Evolutionary conservation across 30 jellyfish, hydroid and myxozoan genomes (phyloP), one percentile per base, ranked within the genome.

Genomic region (Aurelia sp.): DNA sequence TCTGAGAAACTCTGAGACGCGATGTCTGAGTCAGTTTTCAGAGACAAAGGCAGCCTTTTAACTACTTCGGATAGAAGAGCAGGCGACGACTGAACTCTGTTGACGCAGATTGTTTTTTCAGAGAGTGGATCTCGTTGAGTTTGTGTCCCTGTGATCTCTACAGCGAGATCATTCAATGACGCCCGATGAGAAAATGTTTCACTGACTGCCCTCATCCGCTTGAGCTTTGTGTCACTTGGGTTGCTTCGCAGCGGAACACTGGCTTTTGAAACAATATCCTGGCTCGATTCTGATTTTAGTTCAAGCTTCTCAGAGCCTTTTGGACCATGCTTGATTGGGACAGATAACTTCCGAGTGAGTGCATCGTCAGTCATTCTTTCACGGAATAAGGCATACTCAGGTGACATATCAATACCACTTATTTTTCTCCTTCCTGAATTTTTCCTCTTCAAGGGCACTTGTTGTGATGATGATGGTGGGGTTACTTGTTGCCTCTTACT

Each of bases 41-140:
- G 21, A 13, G 91, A 67, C 53, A 94, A 85, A 12, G 99, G 97
- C 9, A 94, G 65, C 12, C 86, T 84, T 44, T 70, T 78, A 0
- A 85, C 99, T 38, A 94, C 97, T 88, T 94, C 96, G 0, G 97
- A 76, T 22, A 94, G 27, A 16, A 88, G 69, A 10, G 97, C 99
- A 5, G 99, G 99, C 21, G 97, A 88, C 15, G 99, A 94, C 16
- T 84, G 92, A 21, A 68, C 82, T 58, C 96, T 85, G 52, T 59
- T 87, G 19, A 86, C 13, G 21, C 80, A 74, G 22, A 41, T 74
- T 71, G 44, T n/a, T 21, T 63, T 30, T 20, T 24, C 53, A 52
- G 82, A 48, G 78, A 22, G 35, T 0, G 48, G 20, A 44, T 21
- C 72, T 47, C 51, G 24, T 17, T 21, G 41, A 11, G 31, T 12